Evolutionary conservation across 1,140 invertebrate species (phyloP), one percentile per base, ranked within the genome.

Genomic region (Aricia agestis): DNA sequence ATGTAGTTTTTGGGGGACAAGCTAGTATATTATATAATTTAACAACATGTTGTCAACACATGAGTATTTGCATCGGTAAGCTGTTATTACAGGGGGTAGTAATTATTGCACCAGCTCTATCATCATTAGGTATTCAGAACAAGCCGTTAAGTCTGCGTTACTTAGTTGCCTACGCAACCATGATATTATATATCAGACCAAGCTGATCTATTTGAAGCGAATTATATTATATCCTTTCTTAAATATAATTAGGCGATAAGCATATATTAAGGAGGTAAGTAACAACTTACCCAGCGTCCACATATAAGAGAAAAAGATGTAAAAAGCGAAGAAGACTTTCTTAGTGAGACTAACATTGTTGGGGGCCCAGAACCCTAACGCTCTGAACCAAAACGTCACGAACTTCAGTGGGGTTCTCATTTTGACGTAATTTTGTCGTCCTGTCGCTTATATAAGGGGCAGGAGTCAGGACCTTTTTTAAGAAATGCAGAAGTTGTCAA

Each of bases 251-350:
- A 25, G 25, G 25, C 25, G 3, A 25, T 25, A 25, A 25, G 25
- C 3, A 25, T 25, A 3, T 25, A 25, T 25, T 25, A 25, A 25
- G 25, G 25, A 25, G 25, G 25, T 25, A 25, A 25, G 25, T 25
- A 25, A 25, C 1, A 25, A 52, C 75, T 74, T 78, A 80, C 78
- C 78, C 6, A 72, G 10, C 10, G 73, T 71, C 57, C 72, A 74
- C 17, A 74, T 75, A 25, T 73, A 74, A 61, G 68, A 69, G 9
- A 76, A 18, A 58, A 74, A 32, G 9, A 66, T 72, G 66, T 78
- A 75, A 52, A 75, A 4, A 73, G 66, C 65, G 19, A 72, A 76
- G 1, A 78, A 13, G 10, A 41, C 6, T 67, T 65, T 71, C 17
- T 45, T 17, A 6, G 45, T 31, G 10, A 63, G 72, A 6, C 13